Percentiles rank a stretch among this genome's conserved stretches.
Conservation (phyloP, 1,140 invertebrate species). For the Drosophila nasuta region DNA sequence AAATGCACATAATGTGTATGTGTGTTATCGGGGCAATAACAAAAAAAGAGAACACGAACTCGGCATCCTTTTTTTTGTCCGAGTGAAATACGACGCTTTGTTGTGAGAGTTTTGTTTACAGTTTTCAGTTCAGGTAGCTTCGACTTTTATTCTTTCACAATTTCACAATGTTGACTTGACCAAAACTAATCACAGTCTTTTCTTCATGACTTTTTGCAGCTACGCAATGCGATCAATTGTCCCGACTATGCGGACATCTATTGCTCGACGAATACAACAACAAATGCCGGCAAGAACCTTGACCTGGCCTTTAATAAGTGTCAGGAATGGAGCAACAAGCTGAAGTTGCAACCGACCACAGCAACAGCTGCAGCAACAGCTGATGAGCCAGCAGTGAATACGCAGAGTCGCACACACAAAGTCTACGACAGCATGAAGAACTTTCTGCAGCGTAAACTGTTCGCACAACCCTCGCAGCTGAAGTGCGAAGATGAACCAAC, state of each 20-base stretch:
- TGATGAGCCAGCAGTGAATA: constrained; percentile 16
- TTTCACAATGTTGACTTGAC: constrained; percentile 26
- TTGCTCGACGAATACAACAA: constrained; percentile 40
- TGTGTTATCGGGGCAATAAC: constrained; percentile 35
- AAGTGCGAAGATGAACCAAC: constrained; percentile 60
- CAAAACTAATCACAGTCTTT: constrained; percentile 59
- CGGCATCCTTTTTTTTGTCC: constrained; percentile 27
- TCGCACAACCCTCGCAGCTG: constrained; percentile 62
- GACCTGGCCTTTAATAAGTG: constrained; percentile 65
- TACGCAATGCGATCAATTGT: constrained; percentile 73
- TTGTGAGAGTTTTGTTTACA: neutral
- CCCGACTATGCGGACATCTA: constrained; percentile 74
- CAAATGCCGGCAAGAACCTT: constrained; percentile 49
- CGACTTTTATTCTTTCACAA: constrained; percentile 3
- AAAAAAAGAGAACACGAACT: constrained; percentile 1
- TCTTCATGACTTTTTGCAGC: constrained; percentile 47
- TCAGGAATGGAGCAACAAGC: constrained; percentile 74
- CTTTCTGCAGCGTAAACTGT: constrained; percentile 77
- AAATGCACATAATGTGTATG: constrained; percentile 39
- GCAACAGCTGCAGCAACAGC: constrained; percentile 11
- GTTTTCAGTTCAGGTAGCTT: constrained; percentile 19
- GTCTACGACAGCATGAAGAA: constrained; percentile 82
- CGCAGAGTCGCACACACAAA: constrained; percentile 74
- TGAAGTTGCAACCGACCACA: constrained; percentile 43
- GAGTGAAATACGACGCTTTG: constrained; percentile 44